Conservation (phyloP, 2,888 invertebrate species). For the Himalopsyche tibetana region DNA sequence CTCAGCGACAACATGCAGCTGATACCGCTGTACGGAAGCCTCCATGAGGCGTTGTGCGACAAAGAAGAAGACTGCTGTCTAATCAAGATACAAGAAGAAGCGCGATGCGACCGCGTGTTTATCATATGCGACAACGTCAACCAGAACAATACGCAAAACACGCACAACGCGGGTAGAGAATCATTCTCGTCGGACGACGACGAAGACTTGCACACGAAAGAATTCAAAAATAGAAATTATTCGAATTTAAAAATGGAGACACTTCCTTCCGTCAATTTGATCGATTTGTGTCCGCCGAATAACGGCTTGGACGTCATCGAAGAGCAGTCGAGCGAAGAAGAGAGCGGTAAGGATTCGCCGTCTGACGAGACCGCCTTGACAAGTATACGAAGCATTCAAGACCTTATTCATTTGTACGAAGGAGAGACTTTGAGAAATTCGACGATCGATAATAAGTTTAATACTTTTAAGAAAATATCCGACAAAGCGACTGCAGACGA, state of each 20-base stretch:
- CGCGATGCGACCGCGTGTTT: conserved; percentile 74
- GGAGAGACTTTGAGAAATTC: conserved; percentile 12
- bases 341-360: conserved; percentile 44
- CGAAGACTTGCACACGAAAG: background rate
- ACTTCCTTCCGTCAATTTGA: conserved; percentile 50
- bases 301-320: conserved; percentile 59
- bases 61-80: conserved; percentile 75
- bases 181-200: conserved; percentile 57
- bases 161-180: background rate
- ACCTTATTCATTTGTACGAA: conserved; percentile 63
- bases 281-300: conserved; percentile 44
- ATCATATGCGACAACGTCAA: conserved; percentile 73
- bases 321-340: conserved; percentile 60
- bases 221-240: background rate
- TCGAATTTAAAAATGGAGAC: conserved; percentile 50
- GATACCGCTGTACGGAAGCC: conserved; percentile 73
- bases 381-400: conserved; percentile 56
- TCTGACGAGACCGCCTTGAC: background rate
- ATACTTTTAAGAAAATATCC: background rate
- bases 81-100: conserved; percentile 74
- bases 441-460: conserved; percentile 12
- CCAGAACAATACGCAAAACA: conserved; percentile 37
- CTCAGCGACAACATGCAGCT: conserved; percentile 69
- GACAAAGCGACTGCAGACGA: background rate
- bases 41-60: conserved; percentile 76